Conservation (phyloP, 2,113 vertebrate species). For the Pachycephala philippinensis region DNA sequence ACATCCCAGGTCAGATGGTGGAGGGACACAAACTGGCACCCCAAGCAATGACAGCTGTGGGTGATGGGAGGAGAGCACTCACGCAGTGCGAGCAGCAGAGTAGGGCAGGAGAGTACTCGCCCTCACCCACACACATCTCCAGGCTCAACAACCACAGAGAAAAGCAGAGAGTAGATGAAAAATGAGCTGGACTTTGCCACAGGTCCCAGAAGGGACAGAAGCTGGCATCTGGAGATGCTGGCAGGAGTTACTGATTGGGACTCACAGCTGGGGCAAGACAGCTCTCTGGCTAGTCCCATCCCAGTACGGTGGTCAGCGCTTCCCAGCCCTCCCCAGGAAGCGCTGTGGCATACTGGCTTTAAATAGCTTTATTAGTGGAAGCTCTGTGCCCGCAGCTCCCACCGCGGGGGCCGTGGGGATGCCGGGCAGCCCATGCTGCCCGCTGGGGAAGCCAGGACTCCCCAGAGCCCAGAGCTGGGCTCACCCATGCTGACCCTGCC, state of each 20-base stretch:
- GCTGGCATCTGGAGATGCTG: background rate
- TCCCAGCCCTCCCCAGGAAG: slow-evolving; percentile 28
- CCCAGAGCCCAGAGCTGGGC: background rate
- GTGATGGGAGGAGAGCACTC: background rate
- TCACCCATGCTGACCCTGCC: background rate
- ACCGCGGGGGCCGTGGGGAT: accelerated
- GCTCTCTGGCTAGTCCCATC: accelerated
- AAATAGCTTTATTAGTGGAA: slow-evolving; percentile 67
- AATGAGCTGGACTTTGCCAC: background rate
- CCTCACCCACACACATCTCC: background rate
- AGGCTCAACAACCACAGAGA: background rate
- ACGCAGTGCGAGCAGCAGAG: background rate
- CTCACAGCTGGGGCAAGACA: accelerated
- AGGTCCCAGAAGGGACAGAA: background rate
- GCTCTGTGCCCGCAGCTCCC: background rate
- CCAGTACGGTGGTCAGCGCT: accelerated
- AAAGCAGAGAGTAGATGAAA: background rate
- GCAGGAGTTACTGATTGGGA: accelerated
- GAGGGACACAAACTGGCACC: background rate
- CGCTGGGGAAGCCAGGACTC: background rate
- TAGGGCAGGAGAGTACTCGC: accelerated
- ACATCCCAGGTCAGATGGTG: background rate
- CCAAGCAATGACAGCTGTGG: background rate
- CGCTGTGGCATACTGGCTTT: background rate
- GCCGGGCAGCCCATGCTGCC: background rate